Evolutionary conservation across 2,113 vertebrate genomes (phyloP), one percentile per base, ranked within the genome.

Genomic region (Noturus placidus): DNA sequence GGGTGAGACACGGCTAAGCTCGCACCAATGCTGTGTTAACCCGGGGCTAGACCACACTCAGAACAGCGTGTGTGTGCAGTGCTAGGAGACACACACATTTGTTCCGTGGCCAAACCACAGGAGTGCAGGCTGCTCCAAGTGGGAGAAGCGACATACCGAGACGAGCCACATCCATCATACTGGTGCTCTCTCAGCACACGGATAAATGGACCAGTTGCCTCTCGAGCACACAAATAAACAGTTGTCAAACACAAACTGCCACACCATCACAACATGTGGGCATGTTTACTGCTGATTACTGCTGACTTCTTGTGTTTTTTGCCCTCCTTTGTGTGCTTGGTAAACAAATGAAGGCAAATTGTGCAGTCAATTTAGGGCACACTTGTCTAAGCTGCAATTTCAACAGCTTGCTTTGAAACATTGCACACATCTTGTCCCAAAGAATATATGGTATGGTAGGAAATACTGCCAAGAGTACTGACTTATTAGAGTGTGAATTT

Each of bases 261-360:
- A 70, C 76, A 82, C 35, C 56, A 87, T 56, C 76, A 84, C 87
- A 86, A 77, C 86, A 89, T 20, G 65, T 30, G 54, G 56, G 63
- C 83, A 69, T 50, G 57, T 84, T 56, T 56, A 87, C 33, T 76
- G 77, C n/a, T 11, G 77, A 82, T 56, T 56, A 87, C 33, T 76
- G 84, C 88, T 86, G 84, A 89, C 84, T 65, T 86, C 78, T 88
- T 83, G 84, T 38, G 67, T 78, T 88, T 82, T 85, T 92, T 88
- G 82, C 38, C 27, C 56, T 83, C 83, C 61, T 63, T 61, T 79
- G 70, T 85, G 54, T 88, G 84, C 79, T 87, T 46, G 52, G 46
- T 88, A 88, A 88, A 82, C 70, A 85, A 87, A 89, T 88, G 63
- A 84, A 80, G 38, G 84, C 76, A 88, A 88, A 86, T 79, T 63